Evolutionary conservation across 2,797 vertebrate genomes (phyloP).

Genomic region (Cygnus olor): DNA sequence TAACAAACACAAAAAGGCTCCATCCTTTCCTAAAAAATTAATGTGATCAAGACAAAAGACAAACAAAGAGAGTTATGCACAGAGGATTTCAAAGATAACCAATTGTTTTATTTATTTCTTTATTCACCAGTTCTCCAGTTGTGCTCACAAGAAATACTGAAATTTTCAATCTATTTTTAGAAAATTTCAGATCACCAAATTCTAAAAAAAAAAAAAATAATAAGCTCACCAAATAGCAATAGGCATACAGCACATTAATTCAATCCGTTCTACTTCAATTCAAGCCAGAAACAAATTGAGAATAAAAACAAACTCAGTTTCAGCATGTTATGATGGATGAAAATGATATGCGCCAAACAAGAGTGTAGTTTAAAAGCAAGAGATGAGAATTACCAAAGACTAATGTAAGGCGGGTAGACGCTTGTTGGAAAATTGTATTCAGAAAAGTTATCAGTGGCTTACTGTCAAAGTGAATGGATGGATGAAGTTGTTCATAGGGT

Average conservation of each 20-base stretch:
- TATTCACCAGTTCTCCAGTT: not conserved
- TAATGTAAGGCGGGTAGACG: not conserved
- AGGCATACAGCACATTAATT: not conserved
- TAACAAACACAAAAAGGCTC: not conserved
- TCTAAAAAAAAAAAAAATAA: no score
- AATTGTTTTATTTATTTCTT: not conserved
- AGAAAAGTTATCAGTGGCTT: slow-evolving; percentile 29
- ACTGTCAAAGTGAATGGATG: slow-evolving; percentile 23
- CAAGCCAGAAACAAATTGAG: slow-evolving; percentile 26
- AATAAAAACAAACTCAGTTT: slow-evolving; percentile 35
- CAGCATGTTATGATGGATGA: slow-evolving; percentile 18
- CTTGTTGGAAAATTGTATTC: slow-evolving; percentile 27
- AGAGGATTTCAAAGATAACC: not conserved
- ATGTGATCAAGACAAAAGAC: not conserved
- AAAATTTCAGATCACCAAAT: not conserved
- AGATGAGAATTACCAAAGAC: not conserved
- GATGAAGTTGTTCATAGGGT: not conserved
- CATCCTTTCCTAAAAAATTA: not conserved
- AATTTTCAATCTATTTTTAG: not conserved
- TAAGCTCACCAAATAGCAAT: not conserved
- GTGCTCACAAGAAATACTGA: not conserved
- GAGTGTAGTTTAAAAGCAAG: not conserved
- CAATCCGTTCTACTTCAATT: not conserved
- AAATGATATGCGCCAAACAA: slow-evolving; percentile 7
- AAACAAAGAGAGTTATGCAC: not conserved